Evolutionary conservation across 2,888 invertebrate species (phyloP).

Genomic region (Drosophila kuntzei): DNA sequence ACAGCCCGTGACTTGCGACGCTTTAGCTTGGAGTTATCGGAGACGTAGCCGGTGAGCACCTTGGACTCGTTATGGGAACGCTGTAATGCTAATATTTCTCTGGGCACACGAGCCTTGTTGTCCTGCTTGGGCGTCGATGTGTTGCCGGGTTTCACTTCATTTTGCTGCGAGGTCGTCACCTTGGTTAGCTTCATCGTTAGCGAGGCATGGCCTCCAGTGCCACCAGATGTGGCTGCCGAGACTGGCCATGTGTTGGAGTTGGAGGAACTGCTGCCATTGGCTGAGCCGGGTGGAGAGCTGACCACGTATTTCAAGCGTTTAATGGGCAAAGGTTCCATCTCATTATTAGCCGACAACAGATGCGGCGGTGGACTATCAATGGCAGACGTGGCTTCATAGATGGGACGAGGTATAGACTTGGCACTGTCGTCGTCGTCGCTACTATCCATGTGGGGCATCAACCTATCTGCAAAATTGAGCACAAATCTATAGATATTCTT

Average conservation of each 20-base stretch:
- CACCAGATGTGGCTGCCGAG: constrained; percentile 27
- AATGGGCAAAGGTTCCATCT: constrained; percentile 49
- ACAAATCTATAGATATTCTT: neutral
- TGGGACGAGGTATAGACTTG: constrained; percentile 82
- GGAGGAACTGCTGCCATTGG: constrained; percentile 60
- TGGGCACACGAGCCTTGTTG: constrained; percentile 84
- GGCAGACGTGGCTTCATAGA: constrained; percentile 73
- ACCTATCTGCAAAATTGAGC: constrained; percentile 6
- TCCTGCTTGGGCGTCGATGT: constrained; percentile 59
- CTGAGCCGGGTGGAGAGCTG: constrained; percentile 63
- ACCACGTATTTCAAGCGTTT: constrained; percentile 70
- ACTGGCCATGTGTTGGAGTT: constrained; percentile 52
- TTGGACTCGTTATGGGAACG: constrained; percentile 90
- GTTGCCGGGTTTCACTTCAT: constrained; percentile 21
- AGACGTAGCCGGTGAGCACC: constrained; percentile 88
- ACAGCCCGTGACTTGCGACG: constrained; percentile 62
- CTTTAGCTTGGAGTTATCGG: constrained; percentile 85
- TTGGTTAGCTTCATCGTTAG: constrained; percentile 74
- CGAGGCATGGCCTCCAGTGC: constrained; percentile 46
- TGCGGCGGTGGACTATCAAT: constrained; percentile 64
- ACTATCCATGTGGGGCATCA: constrained; percentile 43
- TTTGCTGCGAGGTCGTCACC: constrained; percentile 33
- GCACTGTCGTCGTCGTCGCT: constrained; percentile 73
- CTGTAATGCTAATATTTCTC: constrained; percentile 88
- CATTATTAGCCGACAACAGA: constrained; percentile 32